Percentiles rank a stretch among this genome's conserved stretches.
These are phyloP conservation scores for Eunapius fragilis DNA, from an alignment of 37 sponge, comb jelly and placozoan genomes.

Conservation along the genomic window DNA sequence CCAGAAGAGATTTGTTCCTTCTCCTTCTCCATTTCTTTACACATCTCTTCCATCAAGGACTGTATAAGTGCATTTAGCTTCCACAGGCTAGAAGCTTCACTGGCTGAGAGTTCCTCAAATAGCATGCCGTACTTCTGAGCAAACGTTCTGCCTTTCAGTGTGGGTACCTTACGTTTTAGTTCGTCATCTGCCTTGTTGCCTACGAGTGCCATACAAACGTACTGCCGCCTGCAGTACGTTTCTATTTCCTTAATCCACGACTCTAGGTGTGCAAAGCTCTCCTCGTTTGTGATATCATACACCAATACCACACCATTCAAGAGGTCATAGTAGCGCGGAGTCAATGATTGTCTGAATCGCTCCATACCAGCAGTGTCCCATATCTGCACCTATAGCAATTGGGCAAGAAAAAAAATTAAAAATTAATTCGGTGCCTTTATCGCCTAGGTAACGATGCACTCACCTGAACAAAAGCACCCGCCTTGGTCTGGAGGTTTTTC, in stretches of 20 bases:
- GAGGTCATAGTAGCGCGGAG: slow-evolving; percentile 72
- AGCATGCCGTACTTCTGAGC: slow-evolving; percentile 42
- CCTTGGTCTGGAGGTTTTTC: slow-evolving; percentile 55
- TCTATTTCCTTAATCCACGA: slow-evolving; percentile 60
- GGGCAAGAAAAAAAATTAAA: background rate
- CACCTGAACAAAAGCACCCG: slow-evolving; percentile 51
- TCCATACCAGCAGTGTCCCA: slow-evolving; percentile 92
- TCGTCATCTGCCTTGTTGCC: slow-evolving; percentile 70
- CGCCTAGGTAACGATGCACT: background rate
- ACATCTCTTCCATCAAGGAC: slow-evolving; percentile 37
- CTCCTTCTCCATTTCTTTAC: background rate
- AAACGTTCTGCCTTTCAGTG: slow-evolving; percentile 30
- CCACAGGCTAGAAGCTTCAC: background rate
- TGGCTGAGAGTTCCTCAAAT: slow-evolving; percentile 46
- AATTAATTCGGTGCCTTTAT: too few relatives aligned
- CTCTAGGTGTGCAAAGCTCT: slow-evolving; percentile 53
- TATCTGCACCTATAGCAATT: slow-evolving; percentile 57
- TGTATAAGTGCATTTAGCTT: slow-evolving; percentile 15
- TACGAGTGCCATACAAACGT: slow-evolving; percentile 48
- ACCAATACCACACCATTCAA: slow-evolving; percentile 73
- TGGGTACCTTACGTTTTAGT: slow-evolving; percentile 24
- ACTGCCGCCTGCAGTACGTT: slow-evolving; percentile 40
- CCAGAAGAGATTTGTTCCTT: background rate
- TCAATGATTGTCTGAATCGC: slow-evolving; percentile 68
- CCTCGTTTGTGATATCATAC: slow-evolving; percentile 61